Evolutionary conservation across 2,113 vertebrate species (phyloP).

Genomic region (Scomber colias): DNA sequence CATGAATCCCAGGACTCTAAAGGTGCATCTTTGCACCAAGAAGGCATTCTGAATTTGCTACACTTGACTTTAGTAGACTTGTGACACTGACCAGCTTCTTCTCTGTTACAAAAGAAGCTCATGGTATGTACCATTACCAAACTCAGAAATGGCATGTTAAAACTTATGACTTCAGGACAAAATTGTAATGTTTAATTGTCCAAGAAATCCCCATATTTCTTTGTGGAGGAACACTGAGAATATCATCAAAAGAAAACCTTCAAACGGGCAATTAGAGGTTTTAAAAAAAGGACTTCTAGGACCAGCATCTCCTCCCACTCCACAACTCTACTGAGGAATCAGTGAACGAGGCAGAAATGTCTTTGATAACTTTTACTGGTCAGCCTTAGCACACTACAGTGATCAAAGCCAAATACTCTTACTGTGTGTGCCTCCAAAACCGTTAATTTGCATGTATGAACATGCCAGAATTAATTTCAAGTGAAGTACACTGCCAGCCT

Average conservation of each 20-base stretch:
- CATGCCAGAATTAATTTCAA: not conserved
- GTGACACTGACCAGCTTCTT: no score
- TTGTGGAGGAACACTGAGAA: no score
- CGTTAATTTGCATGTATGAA: not conserved
- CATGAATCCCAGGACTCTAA: not conserved
- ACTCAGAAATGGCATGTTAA: no score
- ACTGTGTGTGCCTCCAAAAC: not conserved
- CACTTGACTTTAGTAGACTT: no score
- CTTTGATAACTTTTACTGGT: not conserved
- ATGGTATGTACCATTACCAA: no score
- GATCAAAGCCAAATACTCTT: slow-evolving; percentile 22
- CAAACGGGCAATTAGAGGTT: not conserved
- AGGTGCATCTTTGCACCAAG: not conserved
- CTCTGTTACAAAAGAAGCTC: no score
- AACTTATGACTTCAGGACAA: not conserved
- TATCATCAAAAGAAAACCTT: no score
- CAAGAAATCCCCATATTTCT: not conserved
- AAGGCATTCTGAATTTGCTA: not conserved
- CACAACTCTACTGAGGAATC: no score
- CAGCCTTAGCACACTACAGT: not conserved
- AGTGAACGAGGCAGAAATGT: not conserved
- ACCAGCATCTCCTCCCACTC: no score
- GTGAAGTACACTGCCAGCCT: not conserved
- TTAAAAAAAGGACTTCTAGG: not conserved
- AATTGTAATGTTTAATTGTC: not conserved